Conservation (phyloP, 2,888 invertebrate genomes). For the Drosophila mulleri region DNA sequence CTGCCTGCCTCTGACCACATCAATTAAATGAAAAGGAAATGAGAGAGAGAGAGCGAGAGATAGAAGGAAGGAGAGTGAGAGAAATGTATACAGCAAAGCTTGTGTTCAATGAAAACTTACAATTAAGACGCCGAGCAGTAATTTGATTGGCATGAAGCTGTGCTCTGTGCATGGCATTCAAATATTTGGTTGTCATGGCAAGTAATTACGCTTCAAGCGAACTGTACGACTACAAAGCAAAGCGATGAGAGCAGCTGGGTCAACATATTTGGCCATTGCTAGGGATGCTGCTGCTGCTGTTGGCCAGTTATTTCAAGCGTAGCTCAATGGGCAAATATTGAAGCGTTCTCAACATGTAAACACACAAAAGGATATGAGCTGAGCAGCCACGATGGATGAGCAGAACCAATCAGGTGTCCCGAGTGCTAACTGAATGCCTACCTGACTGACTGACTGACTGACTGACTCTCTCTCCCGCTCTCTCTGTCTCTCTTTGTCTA, state of each 20-base stretch:
- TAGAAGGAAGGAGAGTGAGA: too few relatives aligned
- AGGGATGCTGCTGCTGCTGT: not conserved
- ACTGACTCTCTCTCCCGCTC: not conserved
- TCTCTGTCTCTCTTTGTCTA: not conserved
- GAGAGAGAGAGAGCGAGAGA: too few relatives aligned
- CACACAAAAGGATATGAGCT: constrained; percentile 24
- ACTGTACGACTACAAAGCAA: constrained; percentile 24
- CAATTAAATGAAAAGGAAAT: constrained; percentile 10
- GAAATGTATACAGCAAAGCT: not conserved
- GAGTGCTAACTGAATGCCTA: not conserved
- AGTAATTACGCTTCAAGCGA: constrained; percentile 63
- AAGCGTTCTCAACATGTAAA: constrained; percentile 38
- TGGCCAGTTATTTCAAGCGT: constrained; percentile 65
- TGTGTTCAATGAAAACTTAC: not conserved
- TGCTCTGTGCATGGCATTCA: constrained; percentile 55
- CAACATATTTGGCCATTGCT: constrained; percentile 25
- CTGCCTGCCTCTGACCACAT: not conserved
- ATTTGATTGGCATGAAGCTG: constrained; percentile 4
- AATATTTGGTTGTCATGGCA: constrained; percentile 72
- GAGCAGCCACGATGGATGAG: constrained; percentile 16
- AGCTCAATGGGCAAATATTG: constrained; percentile 74
- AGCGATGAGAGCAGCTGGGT: constrained; percentile 16
- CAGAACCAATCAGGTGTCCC: constrained; percentile 42
- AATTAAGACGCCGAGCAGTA: constrained; percentile 5
- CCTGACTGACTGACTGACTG: not conserved